Evolutionary conservation across 2,797 vertebrate species (phyloP).

Genomic region (Propithecus deckenii): DNA sequence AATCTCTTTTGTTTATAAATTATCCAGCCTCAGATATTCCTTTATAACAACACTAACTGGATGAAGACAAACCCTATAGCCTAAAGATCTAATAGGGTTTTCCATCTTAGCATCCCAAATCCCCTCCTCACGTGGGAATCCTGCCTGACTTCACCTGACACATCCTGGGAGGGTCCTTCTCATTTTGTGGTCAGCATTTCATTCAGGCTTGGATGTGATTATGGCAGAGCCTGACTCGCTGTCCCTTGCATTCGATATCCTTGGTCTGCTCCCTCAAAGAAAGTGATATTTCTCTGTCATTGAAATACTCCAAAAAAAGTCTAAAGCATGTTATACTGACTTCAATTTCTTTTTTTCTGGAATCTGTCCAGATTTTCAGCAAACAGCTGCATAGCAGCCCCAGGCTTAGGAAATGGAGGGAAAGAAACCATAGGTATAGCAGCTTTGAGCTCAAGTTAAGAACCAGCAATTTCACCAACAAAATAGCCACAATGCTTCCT

Average conservation of each 20-base stretch:
- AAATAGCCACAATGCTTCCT: rapidly evolving
- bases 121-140: rapidly evolving
- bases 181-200: not conserved
- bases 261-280: not conserved
- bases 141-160: no score
- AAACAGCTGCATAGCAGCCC: not conserved
- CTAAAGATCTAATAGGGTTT: rapidly evolving
- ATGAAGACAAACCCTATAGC: not conserved
- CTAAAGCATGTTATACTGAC: rapidly evolving
- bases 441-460: not conserved
- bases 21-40: not conserved
- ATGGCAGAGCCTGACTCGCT: no score
- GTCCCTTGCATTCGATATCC: rapidly evolving
- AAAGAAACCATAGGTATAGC: not conserved
- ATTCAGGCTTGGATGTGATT: no score
- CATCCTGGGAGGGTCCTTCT: no score
- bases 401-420: not conserved
- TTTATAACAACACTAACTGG: not conserved
- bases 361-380: not conserved
- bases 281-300: not conserved
- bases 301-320: not conserved
- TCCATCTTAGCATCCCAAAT: rapidly evolving
- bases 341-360: not conserved
- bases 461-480: not conserved
- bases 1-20: not conserved